Evolutionary conservation across 2,797 vertebrate species (phyloP).

Genomic region (Hydrocynus forskahlii): DNA sequence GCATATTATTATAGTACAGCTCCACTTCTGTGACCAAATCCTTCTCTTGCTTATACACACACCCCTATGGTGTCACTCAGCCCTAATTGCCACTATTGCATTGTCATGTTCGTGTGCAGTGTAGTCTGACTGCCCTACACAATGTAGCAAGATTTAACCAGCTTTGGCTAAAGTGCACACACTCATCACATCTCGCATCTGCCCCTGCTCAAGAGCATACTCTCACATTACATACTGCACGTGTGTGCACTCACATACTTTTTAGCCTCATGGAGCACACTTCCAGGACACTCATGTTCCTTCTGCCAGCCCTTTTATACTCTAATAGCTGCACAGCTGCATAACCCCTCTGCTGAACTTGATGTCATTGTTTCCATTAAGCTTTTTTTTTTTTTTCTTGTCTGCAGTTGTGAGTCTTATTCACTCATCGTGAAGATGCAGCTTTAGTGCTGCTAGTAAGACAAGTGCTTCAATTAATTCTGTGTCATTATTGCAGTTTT

Average conservation of each 20-base stretch:
- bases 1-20: no score
- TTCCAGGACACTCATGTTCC: not conserved
- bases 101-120: slow-evolving; percentile 5
- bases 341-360: not conserved
- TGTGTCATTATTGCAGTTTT: not conserved
- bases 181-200: slow-evolving; percentile 1
- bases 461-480: not conserved
- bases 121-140: not conserved
- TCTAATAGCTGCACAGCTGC: slow-evolving; percentile 8
- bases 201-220: not conserved
- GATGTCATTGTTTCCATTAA: not conserved
- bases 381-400: not conserved
- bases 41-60: not conserved
- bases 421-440: not conserved
- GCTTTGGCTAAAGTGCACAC: not conserved
- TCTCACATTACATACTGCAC: not conserved
- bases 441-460: not conserved
- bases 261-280: not conserved
- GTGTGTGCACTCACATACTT: not conserved
- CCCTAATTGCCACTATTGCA: slow-evolving; percentile 27
- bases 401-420: not conserved
- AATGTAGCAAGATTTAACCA: slow-evolving; percentile 20
- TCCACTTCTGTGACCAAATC: no score
- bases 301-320: not conserved
- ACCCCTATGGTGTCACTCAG: not conserved